Base-by-base conservation (phyloP, 2,888 invertebrate species). In the Gerris lacustris region DNA sequence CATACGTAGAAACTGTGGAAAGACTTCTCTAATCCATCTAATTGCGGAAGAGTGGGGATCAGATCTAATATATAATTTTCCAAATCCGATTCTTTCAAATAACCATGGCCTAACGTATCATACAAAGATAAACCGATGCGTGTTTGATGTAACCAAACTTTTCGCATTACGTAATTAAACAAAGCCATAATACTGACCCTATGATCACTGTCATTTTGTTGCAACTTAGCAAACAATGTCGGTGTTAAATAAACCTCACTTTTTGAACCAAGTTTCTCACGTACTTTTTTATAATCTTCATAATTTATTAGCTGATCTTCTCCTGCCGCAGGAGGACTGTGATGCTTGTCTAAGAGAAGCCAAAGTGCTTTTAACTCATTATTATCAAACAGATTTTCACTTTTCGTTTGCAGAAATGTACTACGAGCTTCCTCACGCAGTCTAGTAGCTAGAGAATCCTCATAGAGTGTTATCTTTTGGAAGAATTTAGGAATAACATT, bases 1-100 rank as follows among this genome's bases (percentile, higher is more conserved):
- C 96, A 96, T 31, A 96, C 91, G 80, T 97, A 98, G 83, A 97
- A 97, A 11, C 91, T 92, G 77, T 94, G 93, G 82, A 97, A 96
- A 0, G 95, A 94, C 55, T 92, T 90, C 80, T 96, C 94, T 69
- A 97, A 81, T 0, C 94, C 92, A 79, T 94, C 91, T 5, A 96
- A 82, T 70, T 96, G 95, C 0, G 92, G 90, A 63, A 97, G 81
- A 0, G 96, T 94, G 0, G 96, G 96, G 70, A 97, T 91, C 70
- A 97, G 82, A 78, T 97, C 96, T 17, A 90, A 86, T 76, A 97
- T 95, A 79, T 97, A 98, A 80, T 92, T 94, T 80, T 97, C 96
- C 76, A 98, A 82, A 79, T 97, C 96, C 90, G 89, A 87, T 82
- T 94, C 94, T 72, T 90, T 86, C 6, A 95, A 84, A 78, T 90